These are phyloP conservation scores for Druceiella hillmani DNA, from an alignment of 2,888 invertebrate species.

Conservation along the genomic window DNA sequence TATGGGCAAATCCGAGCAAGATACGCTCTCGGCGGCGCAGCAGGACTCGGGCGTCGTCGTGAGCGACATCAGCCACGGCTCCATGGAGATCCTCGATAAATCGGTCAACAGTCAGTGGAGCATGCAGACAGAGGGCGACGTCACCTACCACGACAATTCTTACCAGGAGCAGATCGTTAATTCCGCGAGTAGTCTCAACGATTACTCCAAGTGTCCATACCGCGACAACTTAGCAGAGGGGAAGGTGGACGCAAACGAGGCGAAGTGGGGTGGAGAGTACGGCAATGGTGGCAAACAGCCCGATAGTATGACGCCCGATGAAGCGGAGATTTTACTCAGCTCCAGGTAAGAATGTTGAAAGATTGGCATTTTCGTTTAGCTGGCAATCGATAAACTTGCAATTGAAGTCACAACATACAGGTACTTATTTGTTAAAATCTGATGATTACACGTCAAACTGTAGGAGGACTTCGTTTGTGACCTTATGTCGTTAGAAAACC, in stretches of 20 bases:
- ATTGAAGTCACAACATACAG: no score
- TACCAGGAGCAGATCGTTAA: constrained; percentile 26
- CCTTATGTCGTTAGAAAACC: no score
- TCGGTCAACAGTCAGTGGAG: constrained; percentile 54
- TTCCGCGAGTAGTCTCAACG: constrained; percentile 25
- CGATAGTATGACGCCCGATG: constrained; percentile 72
- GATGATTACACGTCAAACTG: no score
- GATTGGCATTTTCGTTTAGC: no score
- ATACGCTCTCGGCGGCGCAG: constrained; percentile 45
- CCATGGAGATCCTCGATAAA: constrained; percentile 52
- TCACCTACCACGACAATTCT: constrained; percentile 14
- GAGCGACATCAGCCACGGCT: constrained; percentile 50
- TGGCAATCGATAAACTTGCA: no score
- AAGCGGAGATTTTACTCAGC: constrained; percentile 82
- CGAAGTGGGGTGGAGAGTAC: constrained; percentile 31
- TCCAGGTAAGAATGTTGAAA: constrained; percentile 59
- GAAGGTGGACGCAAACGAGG: constrained; percentile 27
- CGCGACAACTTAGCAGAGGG: constrained; percentile 22
- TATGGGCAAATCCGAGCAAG: constrained; percentile 42
- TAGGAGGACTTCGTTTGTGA: no score
- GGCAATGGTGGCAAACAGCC: constrained; percentile 39
- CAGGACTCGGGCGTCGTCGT: constrained; percentile 52
- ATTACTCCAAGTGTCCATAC: constrained; percentile 23
- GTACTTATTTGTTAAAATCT: no score
- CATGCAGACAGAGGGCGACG: constrained; percentile 28